Percentiles rank a stretch among this genome's conserved stretches.
Conservation (phyloP, 2,797 vertebrate genomes). For the Sebastolobus alascanus region DNA sequence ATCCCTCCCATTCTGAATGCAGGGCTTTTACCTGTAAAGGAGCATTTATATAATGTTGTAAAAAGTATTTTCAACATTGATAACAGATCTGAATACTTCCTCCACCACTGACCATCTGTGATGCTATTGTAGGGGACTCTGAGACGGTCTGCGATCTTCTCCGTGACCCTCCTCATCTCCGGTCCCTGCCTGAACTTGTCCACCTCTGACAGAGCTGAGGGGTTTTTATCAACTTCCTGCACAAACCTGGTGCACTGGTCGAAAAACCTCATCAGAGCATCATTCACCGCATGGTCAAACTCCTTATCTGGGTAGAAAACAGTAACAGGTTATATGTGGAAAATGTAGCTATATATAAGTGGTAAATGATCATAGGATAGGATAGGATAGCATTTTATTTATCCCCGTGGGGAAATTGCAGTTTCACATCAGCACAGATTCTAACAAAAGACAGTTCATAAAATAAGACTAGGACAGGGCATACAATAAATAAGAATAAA, state of each 20-base stretch:
- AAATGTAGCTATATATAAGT: background rate
- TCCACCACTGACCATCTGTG: conserved; percentile 81
- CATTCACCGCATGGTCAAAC: conserved; percentile 85
- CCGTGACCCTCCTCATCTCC: conserved; percentile 90
- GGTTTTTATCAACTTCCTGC: conserved; percentile 88
- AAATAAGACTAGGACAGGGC: no score
- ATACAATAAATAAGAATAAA: no score
- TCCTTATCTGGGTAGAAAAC: conserved; percentile 79
- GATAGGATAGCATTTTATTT: no score
- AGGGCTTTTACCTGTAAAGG: background rate
- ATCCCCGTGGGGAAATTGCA: no score
- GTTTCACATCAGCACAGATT: no score
- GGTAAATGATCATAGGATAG: no score
- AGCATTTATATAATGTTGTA: background rate
- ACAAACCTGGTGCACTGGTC: conserved; percentile 90
- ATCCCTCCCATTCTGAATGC: background rate
- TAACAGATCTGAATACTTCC: background rate
- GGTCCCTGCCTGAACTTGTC: conserved; percentile 89
- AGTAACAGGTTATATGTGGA: background rate
- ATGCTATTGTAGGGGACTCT: conserved; percentile 81
- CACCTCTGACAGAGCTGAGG: conserved; percentile 86
- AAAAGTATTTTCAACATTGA: background rate
- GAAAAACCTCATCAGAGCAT: conserved; percentile 95
- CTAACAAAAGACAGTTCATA: no score
- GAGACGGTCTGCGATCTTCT: conserved; percentile 90